phyloP scores from a whole-genome alignment of 2,113 vertebrate genomes.

The Atherinomorus stipes region DNA sequence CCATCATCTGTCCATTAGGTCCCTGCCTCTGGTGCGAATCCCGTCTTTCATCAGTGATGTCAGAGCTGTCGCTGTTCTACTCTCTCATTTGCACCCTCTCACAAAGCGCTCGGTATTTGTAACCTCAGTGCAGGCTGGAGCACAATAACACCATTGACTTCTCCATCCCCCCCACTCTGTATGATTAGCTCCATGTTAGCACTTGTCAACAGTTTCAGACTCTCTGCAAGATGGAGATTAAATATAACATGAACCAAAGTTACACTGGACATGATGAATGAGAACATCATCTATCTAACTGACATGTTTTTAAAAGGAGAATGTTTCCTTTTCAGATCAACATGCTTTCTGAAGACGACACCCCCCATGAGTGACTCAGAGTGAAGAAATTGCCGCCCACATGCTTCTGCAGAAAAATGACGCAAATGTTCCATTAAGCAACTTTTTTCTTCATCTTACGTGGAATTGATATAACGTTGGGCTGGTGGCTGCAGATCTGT shows the following conservation, averaged over 20 bases:
- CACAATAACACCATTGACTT: slow-evolving; percentile 33
- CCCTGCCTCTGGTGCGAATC: slow-evolving; percentile 31
- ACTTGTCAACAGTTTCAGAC: background rate
- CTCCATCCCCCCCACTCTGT: slow-evolving; percentile 15
- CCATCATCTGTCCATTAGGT: slow-evolving; percentile 51
- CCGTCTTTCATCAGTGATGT: slow-evolving; percentile 56
- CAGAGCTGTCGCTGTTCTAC: slow-evolving; percentile 50
- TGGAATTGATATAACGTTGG: slow-evolving; percentile 13
- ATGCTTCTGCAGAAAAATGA: slow-evolving; percentile 41
- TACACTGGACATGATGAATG: no score
- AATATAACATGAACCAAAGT: background rate
- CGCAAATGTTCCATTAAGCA: slow-evolving; percentile 49
- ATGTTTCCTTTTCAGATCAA: slow-evolving; percentile 3
- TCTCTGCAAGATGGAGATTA: no score
- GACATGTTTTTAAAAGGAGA: background rate
- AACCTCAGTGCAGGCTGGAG: background rate
- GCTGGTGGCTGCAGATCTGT: slow-evolving; percentile 42
- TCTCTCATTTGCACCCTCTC: slow-evolving; percentile 45
- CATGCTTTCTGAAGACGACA: background rate
- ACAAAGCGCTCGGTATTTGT: slow-evolving; percentile 46
- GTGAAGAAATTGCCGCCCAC: slow-evolving; percentile 59
- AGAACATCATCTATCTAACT: slow-evolving; percentile 10
- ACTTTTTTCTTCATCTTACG: slow-evolving; percentile 25
- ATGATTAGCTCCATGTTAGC: background rate
- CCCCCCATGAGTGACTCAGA: slow-evolving; percentile 46